Conservation (phyloP, 2,888 invertebrate species). For the Ganaspis brasiliensis region DNA sequence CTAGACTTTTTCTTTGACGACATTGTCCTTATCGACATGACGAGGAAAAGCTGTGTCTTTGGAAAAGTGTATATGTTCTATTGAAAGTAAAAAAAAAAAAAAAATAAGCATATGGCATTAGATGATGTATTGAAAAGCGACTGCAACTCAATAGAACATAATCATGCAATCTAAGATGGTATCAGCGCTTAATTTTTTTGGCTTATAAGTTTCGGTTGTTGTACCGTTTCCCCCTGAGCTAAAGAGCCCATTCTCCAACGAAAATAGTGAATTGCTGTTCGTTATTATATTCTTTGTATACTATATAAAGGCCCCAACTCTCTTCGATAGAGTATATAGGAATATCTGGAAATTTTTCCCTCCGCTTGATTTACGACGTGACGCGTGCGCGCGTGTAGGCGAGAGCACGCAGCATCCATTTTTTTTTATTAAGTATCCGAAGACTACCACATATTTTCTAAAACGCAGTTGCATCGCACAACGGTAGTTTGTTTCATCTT, state of each 20-base stretch:
- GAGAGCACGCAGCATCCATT: neutral
- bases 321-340: neutral
- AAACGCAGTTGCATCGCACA: constrained; percentile 12
- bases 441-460: neutral
- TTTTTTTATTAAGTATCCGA: neutral
- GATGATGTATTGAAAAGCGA: neutral
- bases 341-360: constrained; percentile 14
- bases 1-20: no score
- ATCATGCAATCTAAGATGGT: constrained; percentile 26
- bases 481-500: constrained; percentile 22
- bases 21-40: no score
- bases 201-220: neutral
- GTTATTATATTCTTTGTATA: neutral
- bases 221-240: neutral
- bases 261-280: neutral
- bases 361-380: constrained; percentile 20
- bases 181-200: constrained; percentile 27
- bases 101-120: neutral
- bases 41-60: no score
- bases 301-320: neutral
- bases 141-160: neutral
- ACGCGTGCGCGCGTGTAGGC: constrained; percentile 10
- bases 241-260: neutral
- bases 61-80: no score
- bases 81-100: no score